Evolutionary conservation across 2,113 vertebrate genomes (phyloP).

Genomic region (Actenoides lindsayi): DNA sequence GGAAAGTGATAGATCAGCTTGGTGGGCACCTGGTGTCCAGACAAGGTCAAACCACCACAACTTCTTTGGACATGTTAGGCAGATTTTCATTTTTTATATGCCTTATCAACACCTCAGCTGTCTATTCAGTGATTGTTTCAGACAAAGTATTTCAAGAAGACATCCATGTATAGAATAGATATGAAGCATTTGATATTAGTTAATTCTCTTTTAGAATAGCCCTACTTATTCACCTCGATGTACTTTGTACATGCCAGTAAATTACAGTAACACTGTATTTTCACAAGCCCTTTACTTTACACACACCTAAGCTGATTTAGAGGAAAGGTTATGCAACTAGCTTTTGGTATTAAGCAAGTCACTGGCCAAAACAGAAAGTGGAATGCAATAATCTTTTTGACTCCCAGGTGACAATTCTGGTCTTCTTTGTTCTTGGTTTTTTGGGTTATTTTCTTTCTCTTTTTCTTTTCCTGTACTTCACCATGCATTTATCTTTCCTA

Average conservation of each 20-base stretch:
- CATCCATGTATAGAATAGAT: background rate
- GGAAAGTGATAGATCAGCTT: too few relatives aligned
- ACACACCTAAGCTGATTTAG: background rate
- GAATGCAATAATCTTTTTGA: background rate
- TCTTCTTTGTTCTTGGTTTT: background rate
- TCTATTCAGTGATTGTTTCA: background rate
- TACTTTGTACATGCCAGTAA: background rate
- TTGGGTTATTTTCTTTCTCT: background rate
- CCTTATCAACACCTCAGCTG: background rate
- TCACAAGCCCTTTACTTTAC: background rate
- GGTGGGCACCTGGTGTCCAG: too few relatives aligned
- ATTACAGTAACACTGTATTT: background rate
- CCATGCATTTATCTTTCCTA: background rate
- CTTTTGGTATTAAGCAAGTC: background rate
- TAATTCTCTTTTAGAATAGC: background rate
- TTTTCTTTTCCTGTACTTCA: background rate
- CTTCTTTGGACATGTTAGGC: background rate
- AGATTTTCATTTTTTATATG: background rate
- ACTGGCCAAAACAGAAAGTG: background rate
- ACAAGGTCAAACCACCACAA: too few relatives aligned
- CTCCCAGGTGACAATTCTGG: accelerated
- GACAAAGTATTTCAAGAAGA: background rate
- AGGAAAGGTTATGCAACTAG: background rate
- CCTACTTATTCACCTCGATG: background rate
- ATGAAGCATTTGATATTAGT: background rate